These are phyloP conservation scores for Anadara kagoshimensis DNA, from an alignment of 1,140 invertebrate species.

Conservation along the genomic window DNA sequence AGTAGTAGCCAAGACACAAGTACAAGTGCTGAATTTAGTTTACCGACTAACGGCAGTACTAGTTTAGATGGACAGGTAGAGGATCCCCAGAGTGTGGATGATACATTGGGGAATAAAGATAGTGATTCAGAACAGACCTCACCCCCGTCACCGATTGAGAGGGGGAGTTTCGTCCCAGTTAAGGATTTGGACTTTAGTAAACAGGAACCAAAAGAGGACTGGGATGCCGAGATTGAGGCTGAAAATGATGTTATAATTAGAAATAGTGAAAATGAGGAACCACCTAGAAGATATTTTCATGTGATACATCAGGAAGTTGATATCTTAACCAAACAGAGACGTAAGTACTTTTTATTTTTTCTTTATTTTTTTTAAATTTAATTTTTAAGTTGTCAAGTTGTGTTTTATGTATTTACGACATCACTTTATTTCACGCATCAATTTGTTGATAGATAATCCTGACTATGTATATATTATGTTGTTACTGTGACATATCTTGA, in stretches of 20 bases:
- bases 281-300: constrained; percentile 34
- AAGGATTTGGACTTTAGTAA: constrained; percentile 31
- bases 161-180: too few species aligned
- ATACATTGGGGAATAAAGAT: constrained; percentile 29
- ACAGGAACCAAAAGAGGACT: constrained; percentile 28
- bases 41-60: constrained; percentile 47
- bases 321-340: constrained; percentile 41
- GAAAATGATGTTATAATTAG: not conserved
- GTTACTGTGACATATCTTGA: too few species aligned
- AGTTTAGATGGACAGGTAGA: constrained; percentile 42
- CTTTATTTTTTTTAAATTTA: too few species aligned
- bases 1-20: constrained; percentile 59
- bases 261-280: constrained; percentile 15
- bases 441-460: too few species aligned
- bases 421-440: constrained; percentile 12
- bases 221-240: constrained; percentile 26
- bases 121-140: constrained; percentile 44
- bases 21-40: constrained; percentile 64
- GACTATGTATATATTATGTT: too few species aligned
- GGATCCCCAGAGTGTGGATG: constrained; percentile 31
- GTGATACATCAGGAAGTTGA: constrained; percentile 27
- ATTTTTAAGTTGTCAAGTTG: not conserved
- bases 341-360: constrained; percentile 46
- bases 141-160: constrained; percentile 35
- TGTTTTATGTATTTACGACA: too few species aligned